These are phyloP conservation scores for Athalia cordata DNA, from an alignment of 2,888 invertebrate genomes.

Conservation along the genomic window DNA sequence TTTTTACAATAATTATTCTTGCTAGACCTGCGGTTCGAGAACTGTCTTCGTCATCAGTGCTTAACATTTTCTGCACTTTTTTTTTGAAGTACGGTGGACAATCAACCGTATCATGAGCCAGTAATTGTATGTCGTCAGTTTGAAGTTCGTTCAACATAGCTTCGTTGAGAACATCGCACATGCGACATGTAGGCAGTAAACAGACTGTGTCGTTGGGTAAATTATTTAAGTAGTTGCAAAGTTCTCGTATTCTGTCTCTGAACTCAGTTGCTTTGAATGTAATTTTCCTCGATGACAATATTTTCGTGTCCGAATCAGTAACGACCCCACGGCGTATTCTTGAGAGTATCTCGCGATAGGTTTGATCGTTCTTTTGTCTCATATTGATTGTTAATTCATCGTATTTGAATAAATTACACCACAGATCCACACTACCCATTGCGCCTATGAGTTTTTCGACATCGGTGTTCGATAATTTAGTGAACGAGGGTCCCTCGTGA, in stretches of 20 bases:
- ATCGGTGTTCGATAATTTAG: conserved; percentile 52
- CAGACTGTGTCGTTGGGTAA: conserved; percentile 56
- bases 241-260: conserved; percentile 52
- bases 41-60: conserved; percentile 9
- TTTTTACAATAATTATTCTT: conserved; percentile 52
- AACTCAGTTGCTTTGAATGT: conserved; percentile 29
- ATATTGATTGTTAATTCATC: conserved; percentile 62
- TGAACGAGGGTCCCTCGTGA: conserved; percentile 58
- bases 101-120: conserved; percentile 53
- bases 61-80: conserved; percentile 42
- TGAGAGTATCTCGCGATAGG: conserved; percentile 56
- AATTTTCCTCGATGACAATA: conserved; percentile 46
- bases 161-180: conserved; percentile 53
- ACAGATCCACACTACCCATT: conserved; percentile 56
- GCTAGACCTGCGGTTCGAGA: conserved; percentile 57
- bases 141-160: conserved; percentile 50
- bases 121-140: conserved; percentile 50
- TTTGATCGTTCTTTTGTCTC: conserved; percentile 55
- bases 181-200: conserved; percentile 52
- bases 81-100: conserved; percentile 48
- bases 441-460: conserved; percentile 54
- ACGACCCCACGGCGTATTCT: conserved; percentile 22
- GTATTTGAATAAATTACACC: conserved; percentile 59
- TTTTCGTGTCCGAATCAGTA: conserved; percentile 35
- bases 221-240: conserved; percentile 52